Evolutionary conservation across 2,113 vertebrate species (phyloP).

Genomic region (Pholis gunnellus): DNA sequence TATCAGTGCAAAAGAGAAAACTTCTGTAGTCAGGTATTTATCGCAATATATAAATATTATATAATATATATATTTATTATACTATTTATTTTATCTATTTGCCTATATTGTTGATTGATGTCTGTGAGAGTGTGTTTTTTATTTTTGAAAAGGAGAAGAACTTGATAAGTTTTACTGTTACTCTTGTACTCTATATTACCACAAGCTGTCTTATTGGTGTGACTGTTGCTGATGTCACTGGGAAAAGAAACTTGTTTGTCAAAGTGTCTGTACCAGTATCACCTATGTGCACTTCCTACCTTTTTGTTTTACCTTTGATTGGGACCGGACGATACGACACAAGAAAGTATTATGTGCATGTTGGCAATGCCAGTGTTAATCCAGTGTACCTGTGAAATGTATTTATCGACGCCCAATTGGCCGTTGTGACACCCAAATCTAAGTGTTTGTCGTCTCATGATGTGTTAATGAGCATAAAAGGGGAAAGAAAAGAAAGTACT

Average conservation of each 20-base stretch:
- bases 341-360: constrained; percentile 84
- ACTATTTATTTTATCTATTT: constrained; percentile 69
- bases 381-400: constrained; percentile 80
- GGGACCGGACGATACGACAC: constrained; percentile 72
- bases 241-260: constrained; percentile 59
- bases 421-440: constrained; percentile 66
- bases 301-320: constrained; percentile 68
- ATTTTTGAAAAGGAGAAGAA: constrained; percentile 52
- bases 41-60: constrained; percentile 54
- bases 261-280: constrained; percentile 75
- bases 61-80: constrained; percentile 66
- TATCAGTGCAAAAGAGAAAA: constrained; percentile 63
- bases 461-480: constrained; percentile 70
- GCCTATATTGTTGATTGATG: constrained; percentile 58
- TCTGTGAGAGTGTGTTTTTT: constrained; percentile 72
- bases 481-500: constrained; percentile 55
- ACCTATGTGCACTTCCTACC: constrained; percentile 71
- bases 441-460: constrained; percentile 69
- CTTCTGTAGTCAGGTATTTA: constrained; percentile 75
- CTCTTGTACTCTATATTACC: constrained; percentile 74
- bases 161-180: constrained; percentile 65
- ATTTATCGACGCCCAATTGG: constrained; percentile 77
- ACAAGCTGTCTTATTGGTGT: constrained; percentile 71
- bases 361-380: constrained; percentile 78
- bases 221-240: constrained; percentile 68